These are phyloP conservation scores for Bradypodion pumilum DNA, from an alignment of 2,797 vertebrate species.

Conservation along the genomic window DNA sequence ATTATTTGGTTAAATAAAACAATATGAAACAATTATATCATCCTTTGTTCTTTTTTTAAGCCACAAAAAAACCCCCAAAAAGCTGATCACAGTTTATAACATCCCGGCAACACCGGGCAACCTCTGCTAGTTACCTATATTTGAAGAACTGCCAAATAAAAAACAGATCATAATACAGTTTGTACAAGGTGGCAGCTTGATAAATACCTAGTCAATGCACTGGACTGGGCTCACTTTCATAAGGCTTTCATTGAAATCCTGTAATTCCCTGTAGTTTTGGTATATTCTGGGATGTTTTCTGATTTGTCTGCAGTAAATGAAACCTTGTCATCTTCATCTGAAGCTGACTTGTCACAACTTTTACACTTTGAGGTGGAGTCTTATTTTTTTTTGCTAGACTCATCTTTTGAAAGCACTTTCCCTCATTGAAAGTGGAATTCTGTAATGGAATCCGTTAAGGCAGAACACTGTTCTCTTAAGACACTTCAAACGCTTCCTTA, in stretches of 20 bases:
- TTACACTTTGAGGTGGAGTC: slow-evolving; percentile 41
- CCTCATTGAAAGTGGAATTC: slow-evolving; percentile 50
- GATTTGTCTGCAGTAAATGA: slow-evolving; percentile 46
- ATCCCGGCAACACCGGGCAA: no score
- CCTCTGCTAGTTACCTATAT: no score
- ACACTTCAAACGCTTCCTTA: slow-evolving; percentile 53
- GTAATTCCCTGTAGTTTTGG: slow-evolving; percentile 27
- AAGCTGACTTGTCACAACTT: slow-evolving; percentile 60
- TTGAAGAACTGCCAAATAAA: slow-evolving; percentile 22
- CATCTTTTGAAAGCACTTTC: slow-evolving; percentile 51
- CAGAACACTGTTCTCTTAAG: slow-evolving; percentile 51
- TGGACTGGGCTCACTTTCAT: slow-evolving; percentile 31
- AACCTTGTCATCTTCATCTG: slow-evolving; percentile 54
- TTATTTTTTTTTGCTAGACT: slow-evolving; percentile 49
- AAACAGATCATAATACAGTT: slow-evolving; percentile 17
- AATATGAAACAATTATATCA: no score
- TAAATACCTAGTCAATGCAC: slow-evolving; percentile 31
- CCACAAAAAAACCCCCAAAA: no score
- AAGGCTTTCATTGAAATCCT: slow-evolving; percentile 38
- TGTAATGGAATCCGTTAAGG: slow-evolving; percentile 65
- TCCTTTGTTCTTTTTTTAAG: no score
- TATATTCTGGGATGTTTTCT: slow-evolving; percentile 41
- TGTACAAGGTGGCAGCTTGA: slow-evolving; percentile 13
- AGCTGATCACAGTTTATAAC: no score
- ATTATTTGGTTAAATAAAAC: no score